phyloP scores from a whole-genome alignment of 2,888 invertebrate genomes.

The Leptopterna dolabrata region DNA sequence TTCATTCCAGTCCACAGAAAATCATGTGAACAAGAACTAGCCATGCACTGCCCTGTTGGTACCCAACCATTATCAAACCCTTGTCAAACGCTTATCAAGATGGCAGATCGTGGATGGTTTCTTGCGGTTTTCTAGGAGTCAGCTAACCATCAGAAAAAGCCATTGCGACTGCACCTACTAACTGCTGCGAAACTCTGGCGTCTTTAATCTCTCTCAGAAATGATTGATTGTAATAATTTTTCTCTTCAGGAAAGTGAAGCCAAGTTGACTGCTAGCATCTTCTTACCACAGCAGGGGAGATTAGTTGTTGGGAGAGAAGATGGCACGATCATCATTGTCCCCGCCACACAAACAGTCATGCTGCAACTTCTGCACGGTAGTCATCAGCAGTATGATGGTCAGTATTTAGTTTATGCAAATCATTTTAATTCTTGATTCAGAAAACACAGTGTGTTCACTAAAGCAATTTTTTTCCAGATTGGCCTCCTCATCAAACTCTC shows the following conservation, averaged over 20 bases:
- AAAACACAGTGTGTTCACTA: background rate
- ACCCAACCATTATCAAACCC: no score
- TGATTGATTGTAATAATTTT: background rate
- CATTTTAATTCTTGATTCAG: background rate
- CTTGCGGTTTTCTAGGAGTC: no score
- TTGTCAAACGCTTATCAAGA: no score
- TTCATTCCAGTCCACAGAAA: no score
- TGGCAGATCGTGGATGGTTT: no score
- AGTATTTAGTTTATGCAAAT: slow-evolving; percentile 60
- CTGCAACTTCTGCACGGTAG: slow-evolving; percentile 89
- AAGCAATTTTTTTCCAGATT: slow-evolving; percentile 71
- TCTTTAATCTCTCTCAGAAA: no score
- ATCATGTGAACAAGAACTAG: no score
- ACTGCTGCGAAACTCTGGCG: no score
- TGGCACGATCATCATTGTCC: slow-evolving; percentile 94
- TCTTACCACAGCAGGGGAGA: slow-evolving; percentile 91
- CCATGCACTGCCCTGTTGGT: no score
- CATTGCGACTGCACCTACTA: no score
- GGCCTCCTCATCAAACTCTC: slow-evolving; percentile 89
- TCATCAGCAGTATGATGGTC: slow-evolving; percentile 83
- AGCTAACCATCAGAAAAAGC: no score
- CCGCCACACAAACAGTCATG: slow-evolving; percentile 95
- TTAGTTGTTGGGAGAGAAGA: slow-evolving; percentile 95
- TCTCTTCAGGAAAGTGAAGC: slow-evolving; percentile 67
- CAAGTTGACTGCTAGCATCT: slow-evolving; percentile 92